phyloP scores from a whole-genome alignment of 2,113 vertebrate species.

The Mystacornis crossleyi region DNA sequence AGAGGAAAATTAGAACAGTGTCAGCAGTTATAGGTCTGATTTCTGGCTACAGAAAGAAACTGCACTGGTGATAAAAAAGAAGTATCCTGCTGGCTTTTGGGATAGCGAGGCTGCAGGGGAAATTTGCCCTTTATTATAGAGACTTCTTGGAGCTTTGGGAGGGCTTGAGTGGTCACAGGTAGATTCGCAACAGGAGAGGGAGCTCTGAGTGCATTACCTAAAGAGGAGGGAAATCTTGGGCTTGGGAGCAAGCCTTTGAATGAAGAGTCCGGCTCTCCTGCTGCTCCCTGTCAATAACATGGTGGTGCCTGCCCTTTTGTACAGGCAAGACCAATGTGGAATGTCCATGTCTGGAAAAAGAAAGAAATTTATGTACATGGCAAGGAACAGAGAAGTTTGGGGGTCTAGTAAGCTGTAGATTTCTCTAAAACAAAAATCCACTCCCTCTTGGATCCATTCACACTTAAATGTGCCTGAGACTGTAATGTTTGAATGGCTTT shows the following conservation, averaged over 20 bases:
- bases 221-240: not conserved
- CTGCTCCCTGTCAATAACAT: not conserved
- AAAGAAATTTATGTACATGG: fast-evolving
- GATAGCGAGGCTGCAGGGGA: not conserved
- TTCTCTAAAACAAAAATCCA: not conserved
- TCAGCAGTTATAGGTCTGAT: constrained; percentile 17
- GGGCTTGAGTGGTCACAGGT: not conserved
- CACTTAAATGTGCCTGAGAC: not conserved
- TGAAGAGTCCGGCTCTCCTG: not conserved
- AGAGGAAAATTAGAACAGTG: constrained; percentile 28
- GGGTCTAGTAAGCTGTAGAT: not conserved
- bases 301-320: not conserved
- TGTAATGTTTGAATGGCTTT: not conserved
- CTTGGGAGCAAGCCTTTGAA: not conserved
- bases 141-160: not conserved
- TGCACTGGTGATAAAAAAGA: not conserved
- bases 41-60: not conserved
- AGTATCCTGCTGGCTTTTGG: not conserved
- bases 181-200: constrained; percentile 20
- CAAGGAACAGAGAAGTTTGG: not conserved
- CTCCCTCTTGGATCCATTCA: not conserved
- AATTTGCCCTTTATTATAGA: not conserved
- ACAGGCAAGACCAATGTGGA: not conserved
- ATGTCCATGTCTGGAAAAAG: not conserved
- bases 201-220: not conserved